Evolutionary conservation across 2,797 vertebrate genomes (phyloP).

Genomic region (Sebastes nivosus): DNA sequence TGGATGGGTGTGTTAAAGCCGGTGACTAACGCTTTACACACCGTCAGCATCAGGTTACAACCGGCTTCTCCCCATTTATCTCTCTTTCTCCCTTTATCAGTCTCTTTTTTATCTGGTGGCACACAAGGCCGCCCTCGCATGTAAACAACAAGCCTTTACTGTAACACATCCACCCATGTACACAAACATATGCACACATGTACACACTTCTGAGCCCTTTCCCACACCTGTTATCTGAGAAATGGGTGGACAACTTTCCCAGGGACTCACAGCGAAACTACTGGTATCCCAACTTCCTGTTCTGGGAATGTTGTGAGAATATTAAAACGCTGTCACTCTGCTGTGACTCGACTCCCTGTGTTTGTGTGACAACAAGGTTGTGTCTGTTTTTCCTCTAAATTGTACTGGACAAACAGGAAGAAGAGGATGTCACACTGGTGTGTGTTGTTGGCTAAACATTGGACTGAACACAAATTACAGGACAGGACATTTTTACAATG

Average conservation of each 20-base stretch:
- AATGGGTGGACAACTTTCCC: slow-evolving; percentile 34
- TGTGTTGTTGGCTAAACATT: slow-evolving; percentile 37
- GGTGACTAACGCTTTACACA: slow-evolving; percentile 29
- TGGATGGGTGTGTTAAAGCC: neutral
- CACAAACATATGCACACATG: neutral
- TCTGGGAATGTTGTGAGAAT: slow-evolving; percentile 19
- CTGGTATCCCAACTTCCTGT: slow-evolving; percentile 18
- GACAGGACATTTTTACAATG: slow-evolving; percentile 6
- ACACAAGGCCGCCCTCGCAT: slow-evolving; percentile 37
- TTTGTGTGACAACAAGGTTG: slow-evolving; percentile 50
- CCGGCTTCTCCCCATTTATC: slow-evolving; percentile 6
- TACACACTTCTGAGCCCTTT: neutral
- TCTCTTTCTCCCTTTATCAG: slow-evolving; percentile 20
- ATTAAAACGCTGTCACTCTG: slow-evolving; percentile 1
- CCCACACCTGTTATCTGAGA: slow-evolving; percentile 31
- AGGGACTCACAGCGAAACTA: slow-evolving; percentile 9
- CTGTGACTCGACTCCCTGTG: slow-evolving; percentile 25
- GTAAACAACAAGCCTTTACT: slow-evolving; percentile 32
- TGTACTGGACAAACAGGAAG: slow-evolving; percentile 31
- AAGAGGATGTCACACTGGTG: slow-evolving; percentile 31
- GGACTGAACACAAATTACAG: slow-evolving; percentile 17
- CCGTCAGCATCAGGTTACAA: slow-evolving; percentile 35
- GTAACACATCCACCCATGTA: slow-evolving; percentile 32
- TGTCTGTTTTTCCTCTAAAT: slow-evolving; percentile 1
- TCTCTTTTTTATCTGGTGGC: slow-evolving; percentile 32